phyloP scores from a whole-genome alignment of 2,113 vertebrate species.

The Cyanistes caeruleus region DNA sequence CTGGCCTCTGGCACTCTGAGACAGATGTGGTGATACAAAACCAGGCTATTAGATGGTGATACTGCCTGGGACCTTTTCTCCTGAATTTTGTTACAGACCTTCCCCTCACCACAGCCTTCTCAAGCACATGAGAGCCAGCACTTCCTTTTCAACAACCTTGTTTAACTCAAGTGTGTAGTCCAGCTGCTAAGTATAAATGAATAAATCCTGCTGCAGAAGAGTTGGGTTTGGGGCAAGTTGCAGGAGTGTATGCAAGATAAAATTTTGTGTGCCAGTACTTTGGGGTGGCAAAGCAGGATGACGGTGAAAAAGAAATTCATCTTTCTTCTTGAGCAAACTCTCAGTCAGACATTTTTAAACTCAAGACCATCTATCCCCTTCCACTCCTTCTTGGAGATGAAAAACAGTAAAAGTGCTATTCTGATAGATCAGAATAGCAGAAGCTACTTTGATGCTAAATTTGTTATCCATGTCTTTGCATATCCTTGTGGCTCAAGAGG shows the following conservation, averaged over 20 bases:
- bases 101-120: background rate
- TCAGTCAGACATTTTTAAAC: background rate
- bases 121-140: accelerated
- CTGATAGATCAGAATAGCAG: background rate
- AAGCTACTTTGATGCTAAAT: background rate
- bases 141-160: background rate
- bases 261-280: background rate
- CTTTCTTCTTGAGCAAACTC: background rate
- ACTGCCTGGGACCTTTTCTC: background rate
- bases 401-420: background rate
- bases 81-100: background rate
- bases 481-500: background rate
- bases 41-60: background rate
- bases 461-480: background rate
- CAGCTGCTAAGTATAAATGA: background rate
- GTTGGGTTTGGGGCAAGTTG: background rate
- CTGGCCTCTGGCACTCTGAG: background rate
- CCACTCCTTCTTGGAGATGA: background rate
- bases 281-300: background rate
- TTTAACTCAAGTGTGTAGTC: background rate
- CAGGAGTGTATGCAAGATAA: background rate
- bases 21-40: background rate
- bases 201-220: background rate
- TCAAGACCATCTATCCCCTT: background rate
- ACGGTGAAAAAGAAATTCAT: background rate